Conservation (phyloP, 1,140 invertebrate genomes). For the Ephestia elutella region DNA sequence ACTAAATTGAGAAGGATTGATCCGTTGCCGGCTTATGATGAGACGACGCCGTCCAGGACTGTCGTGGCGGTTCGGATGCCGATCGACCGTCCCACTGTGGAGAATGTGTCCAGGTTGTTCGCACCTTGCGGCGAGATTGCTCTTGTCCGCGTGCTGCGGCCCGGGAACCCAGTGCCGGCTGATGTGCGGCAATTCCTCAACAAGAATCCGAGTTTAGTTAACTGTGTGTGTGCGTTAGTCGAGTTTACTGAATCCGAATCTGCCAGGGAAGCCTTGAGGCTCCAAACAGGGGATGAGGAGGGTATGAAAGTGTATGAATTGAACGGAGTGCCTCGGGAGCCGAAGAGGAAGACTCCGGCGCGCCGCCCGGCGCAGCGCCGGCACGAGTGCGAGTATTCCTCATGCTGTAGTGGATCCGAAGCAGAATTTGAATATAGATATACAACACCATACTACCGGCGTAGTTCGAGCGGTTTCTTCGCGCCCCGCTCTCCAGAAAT, state of each 20-base stretch:
- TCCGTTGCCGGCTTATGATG: slow-evolving; percentile 90
- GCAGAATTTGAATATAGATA: slow-evolving; percentile 77
- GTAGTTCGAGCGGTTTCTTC: slow-evolving; percentile 77
- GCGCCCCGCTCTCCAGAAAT: slow-evolving; percentile 73
- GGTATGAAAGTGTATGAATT: slow-evolving; percentile 75
- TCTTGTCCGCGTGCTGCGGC: slow-evolving; percentile 87
- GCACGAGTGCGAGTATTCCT: slow-evolving; percentile 74
- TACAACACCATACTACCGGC: slow-evolving; percentile 70
- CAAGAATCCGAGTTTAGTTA: slow-evolving; percentile 90
- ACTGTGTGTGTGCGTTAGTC: slow-evolving; percentile 89
- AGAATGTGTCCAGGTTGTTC: slow-evolving; percentile 91
- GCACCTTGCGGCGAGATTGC: slow-evolving; percentile 91
- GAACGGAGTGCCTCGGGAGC: slow-evolving; percentile 75
- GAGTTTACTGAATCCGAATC: slow-evolving; percentile 92
- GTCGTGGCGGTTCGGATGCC: slow-evolving; percentile 91
- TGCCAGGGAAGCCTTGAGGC: slow-evolving; percentile 85
- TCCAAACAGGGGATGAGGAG: slow-evolving; percentile 67
- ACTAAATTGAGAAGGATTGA: slow-evolving; percentile 92
- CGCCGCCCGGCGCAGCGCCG: slow-evolving; percentile 62
- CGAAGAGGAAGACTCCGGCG: slow-evolving; percentile 73
- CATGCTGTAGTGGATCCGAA: slow-evolving; percentile 81
- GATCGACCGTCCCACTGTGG: slow-evolving; percentile 87
- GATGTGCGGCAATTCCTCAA: slow-evolving; percentile 92
- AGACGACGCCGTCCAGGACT: slow-evolving; percentile 91
- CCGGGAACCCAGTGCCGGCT: slow-evolving; percentile 89